These are phyloP conservation scores for Drosophila testacea DNA, from an alignment of 2,888 invertebrate genomes.

Conservation along the genomic window DNA sequence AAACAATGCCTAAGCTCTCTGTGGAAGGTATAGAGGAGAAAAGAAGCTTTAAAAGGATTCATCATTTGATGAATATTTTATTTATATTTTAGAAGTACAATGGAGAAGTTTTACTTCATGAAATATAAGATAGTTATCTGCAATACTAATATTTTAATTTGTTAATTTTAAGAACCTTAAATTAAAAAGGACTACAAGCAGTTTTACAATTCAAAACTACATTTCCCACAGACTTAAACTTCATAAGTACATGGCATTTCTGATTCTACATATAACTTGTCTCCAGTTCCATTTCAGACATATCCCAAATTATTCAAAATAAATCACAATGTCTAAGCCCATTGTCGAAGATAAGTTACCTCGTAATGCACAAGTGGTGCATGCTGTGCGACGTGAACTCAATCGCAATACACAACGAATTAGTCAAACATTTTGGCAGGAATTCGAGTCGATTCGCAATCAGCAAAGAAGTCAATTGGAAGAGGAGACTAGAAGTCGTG, in stretches of 20 bases:
- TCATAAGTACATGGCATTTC: constrained; percentile 12
- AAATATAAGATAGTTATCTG: too few relatives aligned
- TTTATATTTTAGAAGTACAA: too few relatives aligned
- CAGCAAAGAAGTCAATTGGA: constrained; percentile 50
- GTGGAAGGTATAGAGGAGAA: not conserved
- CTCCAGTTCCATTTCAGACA: constrained; percentile 7
- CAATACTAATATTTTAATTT: too few relatives aligned
- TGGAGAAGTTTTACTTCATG: too few relatives aligned
- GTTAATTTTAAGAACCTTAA: too few relatives aligned
- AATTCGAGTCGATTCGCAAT: constrained; percentile 62
- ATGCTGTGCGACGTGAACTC: constrained; percentile 44
- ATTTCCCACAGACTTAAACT: constrained; percentile 48
- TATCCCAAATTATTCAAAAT: constrained; percentile 25
- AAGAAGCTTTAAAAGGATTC: too few relatives aligned
- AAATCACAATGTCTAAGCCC: constrained; percentile 42
- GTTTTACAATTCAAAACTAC: too few relatives aligned
- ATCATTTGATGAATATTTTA: too few relatives aligned
- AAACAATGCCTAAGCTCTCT: constrained; percentile 40
- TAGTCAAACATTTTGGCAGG: constrained; percentile 60
- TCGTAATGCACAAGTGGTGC: constrained; percentile 29
- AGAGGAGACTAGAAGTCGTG: constrained; percentile 42
- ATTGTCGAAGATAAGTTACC: constrained; percentile 11
- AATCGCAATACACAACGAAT: constrained; percentile 49
- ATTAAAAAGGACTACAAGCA: too few relatives aligned
- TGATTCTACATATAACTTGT: constrained; percentile 3